phyloP scores from a whole-genome alignment of 2,888 invertebrate genomes.

The Cantharis lateralis region DNA sequence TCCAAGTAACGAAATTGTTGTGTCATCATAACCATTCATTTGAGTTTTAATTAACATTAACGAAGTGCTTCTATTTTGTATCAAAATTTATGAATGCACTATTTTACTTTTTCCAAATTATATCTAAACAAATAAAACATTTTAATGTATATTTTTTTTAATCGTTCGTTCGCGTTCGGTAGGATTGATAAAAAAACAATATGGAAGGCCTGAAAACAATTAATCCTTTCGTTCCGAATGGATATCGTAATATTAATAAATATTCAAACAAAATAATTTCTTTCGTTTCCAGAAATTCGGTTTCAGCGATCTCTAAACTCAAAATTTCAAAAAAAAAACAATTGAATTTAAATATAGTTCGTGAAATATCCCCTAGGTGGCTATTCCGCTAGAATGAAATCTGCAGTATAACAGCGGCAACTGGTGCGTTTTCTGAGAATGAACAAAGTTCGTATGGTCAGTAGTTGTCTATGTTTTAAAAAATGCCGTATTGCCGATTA shows the following conservation, averaged over 20 bases:
- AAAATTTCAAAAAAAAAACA: too few species aligned
- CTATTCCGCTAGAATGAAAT: background rate
- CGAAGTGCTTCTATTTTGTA: background rate
- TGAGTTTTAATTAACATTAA: background rate
- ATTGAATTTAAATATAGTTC: background rate
- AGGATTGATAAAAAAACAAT: background rate
- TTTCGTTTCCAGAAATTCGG: background rate
- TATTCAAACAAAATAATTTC: background rate
- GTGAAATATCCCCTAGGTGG: background rate
- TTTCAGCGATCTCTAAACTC: background rate
- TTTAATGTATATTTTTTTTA: background rate
- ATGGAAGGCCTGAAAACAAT: background rate
- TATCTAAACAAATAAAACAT: background rate
- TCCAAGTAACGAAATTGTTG: background rate
- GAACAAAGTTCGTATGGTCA: background rate
- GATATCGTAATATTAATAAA: background rate
- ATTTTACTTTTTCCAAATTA: background rate
- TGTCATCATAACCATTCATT: background rate
- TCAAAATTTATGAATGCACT: background rate
- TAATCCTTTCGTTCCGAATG: background rate
- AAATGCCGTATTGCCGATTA: too few species aligned
- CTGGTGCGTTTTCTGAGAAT: background rate
- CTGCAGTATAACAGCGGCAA: background rate
- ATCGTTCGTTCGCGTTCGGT: background rate
- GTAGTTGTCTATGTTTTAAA: background rate